A percentile compares a stretch with the other conserved stretches of the same genome.
phyloP scores from a whole-genome alignment of 2,888 invertebrate species.

The Ashinkailepas kermadecensis region DNA sequence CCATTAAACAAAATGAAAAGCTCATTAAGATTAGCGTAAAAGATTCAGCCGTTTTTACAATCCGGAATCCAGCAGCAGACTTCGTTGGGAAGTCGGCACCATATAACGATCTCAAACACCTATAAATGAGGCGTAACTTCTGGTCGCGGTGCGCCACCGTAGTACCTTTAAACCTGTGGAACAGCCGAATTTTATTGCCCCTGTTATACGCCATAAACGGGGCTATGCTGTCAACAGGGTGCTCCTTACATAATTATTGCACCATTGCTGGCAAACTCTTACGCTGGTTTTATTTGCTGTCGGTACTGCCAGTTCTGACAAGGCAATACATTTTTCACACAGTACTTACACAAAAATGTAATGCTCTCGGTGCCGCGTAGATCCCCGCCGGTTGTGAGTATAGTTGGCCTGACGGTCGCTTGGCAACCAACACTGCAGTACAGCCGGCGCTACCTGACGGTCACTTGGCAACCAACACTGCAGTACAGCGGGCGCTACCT shows the following conservation, averaged over 20 bases:
- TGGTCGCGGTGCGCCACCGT: background rate
- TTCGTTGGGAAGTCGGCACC: background rate
- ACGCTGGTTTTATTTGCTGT: constrained; percentile 11
- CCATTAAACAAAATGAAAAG: constrained; percentile 7
- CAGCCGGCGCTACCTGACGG: too few species aligned
- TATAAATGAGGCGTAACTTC: constrained; percentile 11
- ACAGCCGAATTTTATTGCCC: constrained; percentile 20
- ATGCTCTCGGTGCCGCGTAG: background rate
- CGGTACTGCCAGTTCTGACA: background rate
- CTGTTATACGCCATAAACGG: constrained; percentile 21
- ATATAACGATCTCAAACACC: background rate
- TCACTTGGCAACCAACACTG: too few species aligned
- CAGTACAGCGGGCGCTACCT: too few species aligned
- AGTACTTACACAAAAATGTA: background rate
- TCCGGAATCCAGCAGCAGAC: background rate
- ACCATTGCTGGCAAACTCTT: constrained; percentile 10
- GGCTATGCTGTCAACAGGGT: constrained; percentile 20
- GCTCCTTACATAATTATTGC: constrained; percentile 21
- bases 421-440: too few species aligned
- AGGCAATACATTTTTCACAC: background rate
- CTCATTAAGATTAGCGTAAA: constrained; percentile 16
- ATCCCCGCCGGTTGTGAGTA: background rate
- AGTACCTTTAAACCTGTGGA: constrained; percentile 11
- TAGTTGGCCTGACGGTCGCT: too few species aligned
- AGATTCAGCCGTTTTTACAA: background rate